phyloP scores from a whole-genome alignment of 2,888 invertebrate genomes.

The Octonoba sinensis region DNA sequence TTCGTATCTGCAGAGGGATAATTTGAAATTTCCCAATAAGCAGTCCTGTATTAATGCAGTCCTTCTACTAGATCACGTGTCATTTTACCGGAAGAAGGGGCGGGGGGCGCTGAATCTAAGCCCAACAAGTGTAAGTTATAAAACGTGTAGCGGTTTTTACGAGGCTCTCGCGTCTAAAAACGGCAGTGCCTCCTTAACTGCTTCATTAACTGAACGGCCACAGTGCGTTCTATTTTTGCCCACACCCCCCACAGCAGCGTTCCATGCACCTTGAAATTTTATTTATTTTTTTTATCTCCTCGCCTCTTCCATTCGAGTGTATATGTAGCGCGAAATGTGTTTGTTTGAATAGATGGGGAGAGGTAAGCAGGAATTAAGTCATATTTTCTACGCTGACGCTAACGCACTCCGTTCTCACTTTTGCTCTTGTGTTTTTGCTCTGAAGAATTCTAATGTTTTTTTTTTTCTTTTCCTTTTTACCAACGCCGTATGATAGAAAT shows the following conservation, averaged over 20 bases:
- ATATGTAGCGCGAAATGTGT: constrained; percentile 31
- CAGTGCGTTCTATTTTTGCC: constrained; percentile 45
- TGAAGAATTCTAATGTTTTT: no score
- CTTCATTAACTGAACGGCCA: constrained; percentile 58
- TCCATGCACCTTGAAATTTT: constrained; percentile 19
- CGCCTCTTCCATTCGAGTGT: background rate
- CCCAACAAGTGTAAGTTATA: constrained; percentile 62
- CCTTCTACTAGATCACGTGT: background rate
- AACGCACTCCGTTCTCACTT: no score
- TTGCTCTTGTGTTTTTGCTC: no score
- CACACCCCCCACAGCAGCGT: constrained; percentile 15
- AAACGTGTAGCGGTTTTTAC: constrained; percentile 59
- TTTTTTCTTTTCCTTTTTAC: no score
- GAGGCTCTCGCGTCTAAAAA: constrained; percentile 42
- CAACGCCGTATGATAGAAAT: no score
- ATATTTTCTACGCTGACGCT: constrained; percentile 23
- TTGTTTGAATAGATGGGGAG: constrained; percentile 20
- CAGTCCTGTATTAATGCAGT: no score
- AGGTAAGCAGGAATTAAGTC: constrained; percentile 39
- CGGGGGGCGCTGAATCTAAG: constrained; percentile 5
- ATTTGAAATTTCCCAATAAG: no score
- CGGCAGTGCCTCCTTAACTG: constrained; percentile 47
- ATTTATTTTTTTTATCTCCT: background rate
- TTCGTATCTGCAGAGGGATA: no score
- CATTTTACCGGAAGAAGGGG: constrained; percentile 30